A percentile compares a stretch with the other conserved stretches of the same genome.
These are phyloP conservation scores for Erebia aethiops DNA, from an alignment of 2,888 invertebrate genomes.

Conservation along the genomic window DNA sequence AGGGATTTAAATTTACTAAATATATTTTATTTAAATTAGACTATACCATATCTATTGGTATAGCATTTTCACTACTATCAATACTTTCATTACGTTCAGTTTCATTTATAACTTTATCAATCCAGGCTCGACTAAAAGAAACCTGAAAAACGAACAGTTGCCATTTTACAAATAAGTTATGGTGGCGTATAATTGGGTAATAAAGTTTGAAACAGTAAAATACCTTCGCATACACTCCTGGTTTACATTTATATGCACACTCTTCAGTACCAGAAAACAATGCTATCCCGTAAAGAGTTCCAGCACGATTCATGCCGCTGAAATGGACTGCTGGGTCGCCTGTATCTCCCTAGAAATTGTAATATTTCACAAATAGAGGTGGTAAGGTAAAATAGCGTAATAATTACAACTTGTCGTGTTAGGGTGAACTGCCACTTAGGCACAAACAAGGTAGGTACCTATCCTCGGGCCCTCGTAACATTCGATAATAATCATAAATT, in stretches of 20 bases:
- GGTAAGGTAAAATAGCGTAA: too few relatives aligned
- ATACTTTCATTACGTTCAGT: conserved; percentile 58
- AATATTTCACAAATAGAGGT: neutral
- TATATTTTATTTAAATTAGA: neutral
- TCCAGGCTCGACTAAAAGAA: conserved; percentile 68
- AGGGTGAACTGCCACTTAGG: too few relatives aligned
- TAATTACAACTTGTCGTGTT: too few relatives aligned
- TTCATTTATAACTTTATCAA: conserved; percentile 60
- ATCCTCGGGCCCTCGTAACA: too few relatives aligned
- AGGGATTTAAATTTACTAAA: neutral
- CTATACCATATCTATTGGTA: conserved; percentile 53
- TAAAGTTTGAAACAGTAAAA: neutral
- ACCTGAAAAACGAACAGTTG: conserved; percentile 54
- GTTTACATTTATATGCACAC: conserved; percentile 73
- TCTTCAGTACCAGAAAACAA: conserved; percentile 76
- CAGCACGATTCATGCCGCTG: conserved; percentile 66
- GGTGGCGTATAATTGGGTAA: neutral
- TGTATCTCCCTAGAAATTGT: conserved; percentile 66
- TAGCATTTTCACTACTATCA: conserved; percentile 68
- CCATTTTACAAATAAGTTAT: neutral
- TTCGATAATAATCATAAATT: too few relatives aligned
- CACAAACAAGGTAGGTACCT: too few relatives aligned
- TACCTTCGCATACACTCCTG: conserved; percentile 76
- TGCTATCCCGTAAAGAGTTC: conserved; percentile 71
- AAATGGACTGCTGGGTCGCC: conserved; percentile 77